These are phyloP conservation scores for Hirtodrosophila histrioides DNA, from an alignment of 2,888 invertebrate species.

Conservation along the genomic window DNA sequence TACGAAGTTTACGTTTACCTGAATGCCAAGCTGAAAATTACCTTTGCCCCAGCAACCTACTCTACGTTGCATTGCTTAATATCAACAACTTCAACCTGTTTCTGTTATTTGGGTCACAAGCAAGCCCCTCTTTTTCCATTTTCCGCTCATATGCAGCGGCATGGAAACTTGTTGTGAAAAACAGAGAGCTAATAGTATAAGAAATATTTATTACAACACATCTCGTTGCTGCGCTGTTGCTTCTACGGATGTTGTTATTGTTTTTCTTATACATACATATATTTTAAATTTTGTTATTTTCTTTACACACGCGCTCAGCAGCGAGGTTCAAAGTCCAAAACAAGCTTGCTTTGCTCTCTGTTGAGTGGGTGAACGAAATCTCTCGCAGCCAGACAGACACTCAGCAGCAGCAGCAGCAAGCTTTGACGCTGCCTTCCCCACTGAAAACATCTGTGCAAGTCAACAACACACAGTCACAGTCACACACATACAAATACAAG, in stretches of 20 bases:
- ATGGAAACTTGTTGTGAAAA: slow-evolving; percentile 60
- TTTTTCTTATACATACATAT: slow-evolving; percentile 10
- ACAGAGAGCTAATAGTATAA: slow-evolving; percentile 19
- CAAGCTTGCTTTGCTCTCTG: slow-evolving; percentile 38
- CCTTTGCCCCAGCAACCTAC: slow-evolving; percentile 45
- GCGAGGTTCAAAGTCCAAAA: slow-evolving; percentile 71
- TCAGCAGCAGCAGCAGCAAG: slow-evolving; percentile 15
- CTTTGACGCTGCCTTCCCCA: slow-evolving; percentile 14
- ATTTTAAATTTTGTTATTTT: slow-evolving; percentile 41
- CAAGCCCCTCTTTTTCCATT: slow-evolving; percentile 56
- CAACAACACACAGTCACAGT: slow-evolving; percentile 20
- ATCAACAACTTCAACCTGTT: slow-evolving; percentile 49
- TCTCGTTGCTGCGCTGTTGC: slow-evolving; percentile 17
- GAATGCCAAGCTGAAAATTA: slow-evolving; percentile 12
- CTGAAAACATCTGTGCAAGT: slow-evolving; percentile 59
- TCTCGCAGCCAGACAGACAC: slow-evolving; percentile 23
- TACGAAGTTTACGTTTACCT: slow-evolving; percentile 11
- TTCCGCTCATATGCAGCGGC: slow-evolving; percentile 34
- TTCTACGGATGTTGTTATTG: slow-evolving; percentile 28
- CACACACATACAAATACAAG: slow-evolving; percentile 21
- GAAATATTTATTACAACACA: slow-evolving; percentile 60
- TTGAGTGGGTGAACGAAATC: slow-evolving; percentile 46
- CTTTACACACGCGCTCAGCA: slow-evolving; percentile 47
- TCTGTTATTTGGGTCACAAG: slow-evolving; percentile 56
- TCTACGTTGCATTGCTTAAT: slow-evolving; percentile 37